Conservation (phyloP, 2,113 vertebrate genomes). For the Zootoca vivipara region DNA sequence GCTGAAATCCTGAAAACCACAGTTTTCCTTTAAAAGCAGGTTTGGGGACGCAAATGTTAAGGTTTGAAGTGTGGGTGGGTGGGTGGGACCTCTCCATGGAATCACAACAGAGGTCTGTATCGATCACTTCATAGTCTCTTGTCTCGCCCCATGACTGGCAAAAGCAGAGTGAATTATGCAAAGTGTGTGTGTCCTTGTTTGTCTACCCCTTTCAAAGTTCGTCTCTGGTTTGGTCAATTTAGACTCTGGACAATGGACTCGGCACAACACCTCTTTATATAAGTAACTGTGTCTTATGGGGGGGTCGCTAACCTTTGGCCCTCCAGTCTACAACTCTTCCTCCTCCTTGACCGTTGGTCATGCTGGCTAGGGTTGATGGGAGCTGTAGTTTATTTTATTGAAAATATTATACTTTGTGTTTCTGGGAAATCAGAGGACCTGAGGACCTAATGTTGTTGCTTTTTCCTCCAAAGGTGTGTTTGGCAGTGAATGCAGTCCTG, state of each 20-base stretch:
- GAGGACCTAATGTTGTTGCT: background rate
- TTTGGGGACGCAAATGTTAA: background rate
- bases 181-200: background rate
- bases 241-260: background rate
- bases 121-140: background rate
- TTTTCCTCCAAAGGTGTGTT: constrained; percentile 1
- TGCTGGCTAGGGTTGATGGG: no score
- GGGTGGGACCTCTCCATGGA: background rate
- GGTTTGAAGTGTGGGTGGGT: background rate
- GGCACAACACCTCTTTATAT: no score
- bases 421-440: background rate
- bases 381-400: no score
- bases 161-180: background rate
- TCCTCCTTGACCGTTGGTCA: no score
- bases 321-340: no score
- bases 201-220: background rate
- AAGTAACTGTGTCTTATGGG: no score
- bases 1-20: background rate
- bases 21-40: background rate
- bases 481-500: background rate
- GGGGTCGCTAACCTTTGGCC: no score
- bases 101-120: background rate
- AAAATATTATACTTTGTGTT: no score
- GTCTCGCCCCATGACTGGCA: background rate
- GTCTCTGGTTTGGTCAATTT: background rate